Base-by-base conservation (phyloP, 2,113 vertebrate species). In the Nerophis ophidion region DNA sequence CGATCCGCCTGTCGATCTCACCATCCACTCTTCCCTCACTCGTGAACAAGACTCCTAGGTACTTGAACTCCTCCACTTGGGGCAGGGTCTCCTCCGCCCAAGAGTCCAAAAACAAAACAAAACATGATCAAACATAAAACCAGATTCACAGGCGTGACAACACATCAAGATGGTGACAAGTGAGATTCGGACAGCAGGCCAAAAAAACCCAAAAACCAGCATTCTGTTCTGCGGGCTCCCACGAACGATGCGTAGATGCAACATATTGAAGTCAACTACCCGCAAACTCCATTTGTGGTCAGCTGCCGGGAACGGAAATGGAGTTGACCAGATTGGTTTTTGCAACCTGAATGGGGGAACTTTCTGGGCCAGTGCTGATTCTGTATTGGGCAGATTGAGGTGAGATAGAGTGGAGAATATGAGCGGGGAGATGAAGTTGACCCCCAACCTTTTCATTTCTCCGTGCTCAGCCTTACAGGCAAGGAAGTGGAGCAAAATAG, bases 341-440 rank as follows among this genome's bases (percentile, higher is more conserved):
- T 81, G 71, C 64, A 84, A 88, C 83, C 79, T 83, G 81, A 89
- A 86, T 86, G 75, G 80, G 72, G 55, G 75, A 79, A 76, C 71
- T 82, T 85, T 80, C 75, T 19, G 42, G 69, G 72, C 70, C 65
- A 48, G 67, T 59, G 56, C 70, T 48, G 59, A 72, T 74, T 74
- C 64, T 81, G 79, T 76, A 80, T 76, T 73, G 77, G 79, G 56
- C 81, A 84, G 84, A 87, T 84, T 87, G 83, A 85, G 77, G 74
- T 70, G 85, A 84, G 84, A 85, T 84, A 79, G 81, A 82, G 81
- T 84, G 55, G 67, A 81, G 81, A 88, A 85, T 83, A 83, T 82
- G 81, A 86, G 81, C 53, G 26, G 58, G 67, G 78, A 88, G 80
- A 88, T 85, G 84, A 88, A 81, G 84, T 81, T 88, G 89, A 90